A percentile compares a stretch with the other conserved stretches of the same genome.
Conservation (phyloP, 2,113 vertebrate species). For the Rhinolophus sinicus region DNA sequence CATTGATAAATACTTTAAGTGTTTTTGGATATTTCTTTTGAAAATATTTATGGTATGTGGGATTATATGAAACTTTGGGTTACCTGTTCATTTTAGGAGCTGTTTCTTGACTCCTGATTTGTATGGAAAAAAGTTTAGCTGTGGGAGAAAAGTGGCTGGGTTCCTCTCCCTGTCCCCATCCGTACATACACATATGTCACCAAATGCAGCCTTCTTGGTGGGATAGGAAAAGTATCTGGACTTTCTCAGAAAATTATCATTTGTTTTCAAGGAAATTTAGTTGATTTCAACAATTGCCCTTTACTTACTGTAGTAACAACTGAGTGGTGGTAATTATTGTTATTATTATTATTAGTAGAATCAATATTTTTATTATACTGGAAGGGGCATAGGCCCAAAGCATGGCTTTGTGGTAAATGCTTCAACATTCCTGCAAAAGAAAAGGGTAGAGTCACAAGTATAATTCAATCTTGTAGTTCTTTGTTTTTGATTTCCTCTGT, state of each 20-base stretch:
- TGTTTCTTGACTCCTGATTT: not conserved
- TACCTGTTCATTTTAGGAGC: not conserved
- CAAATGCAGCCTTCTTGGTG: not conserved
- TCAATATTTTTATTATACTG: not conserved
- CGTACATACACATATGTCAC: too few species aligned
- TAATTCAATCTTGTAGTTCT: not conserved
- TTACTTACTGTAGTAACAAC: not conserved
- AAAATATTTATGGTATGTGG: not conserved
- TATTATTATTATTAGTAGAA: not conserved
- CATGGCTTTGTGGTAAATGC: not conserved
- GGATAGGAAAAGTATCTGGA: not conserved
- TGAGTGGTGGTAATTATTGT: not conserved
- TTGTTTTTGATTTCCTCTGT: not conserved
- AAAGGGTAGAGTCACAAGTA: not conserved
- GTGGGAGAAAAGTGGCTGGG: not conserved
- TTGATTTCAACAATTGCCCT: not conserved
- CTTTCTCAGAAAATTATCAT: not conserved
- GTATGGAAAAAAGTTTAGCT: not conserved
- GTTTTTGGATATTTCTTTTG: not conserved
- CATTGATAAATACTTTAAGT: not conserved
- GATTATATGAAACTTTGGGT: not conserved
- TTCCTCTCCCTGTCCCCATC: rapidly evolving
- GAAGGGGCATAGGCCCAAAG: not conserved
- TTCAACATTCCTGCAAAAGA: not conserved
- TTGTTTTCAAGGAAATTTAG: not conserved